Evolutionary conservation across 1,140 invertebrate species (phyloP), one percentile per base, ranked within the genome.

Genomic region (Pachyrhynchus sulphureomaculatus): DNA sequence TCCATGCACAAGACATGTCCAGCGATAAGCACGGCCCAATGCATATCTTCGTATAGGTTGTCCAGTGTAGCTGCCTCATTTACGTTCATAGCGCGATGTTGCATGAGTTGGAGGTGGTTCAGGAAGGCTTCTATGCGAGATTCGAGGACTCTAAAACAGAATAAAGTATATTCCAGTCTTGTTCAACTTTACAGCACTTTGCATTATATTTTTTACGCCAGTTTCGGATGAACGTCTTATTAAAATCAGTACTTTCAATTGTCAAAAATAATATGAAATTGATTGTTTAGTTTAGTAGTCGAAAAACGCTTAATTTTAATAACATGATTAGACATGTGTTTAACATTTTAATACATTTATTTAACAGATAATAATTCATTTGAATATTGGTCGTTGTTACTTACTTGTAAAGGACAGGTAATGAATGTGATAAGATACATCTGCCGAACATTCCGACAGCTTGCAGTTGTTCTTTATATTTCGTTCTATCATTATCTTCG

Each of bases 11-110:
- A 73, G 1, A 88, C 78, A 75, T 89, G 82, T 80, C 91, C 90
- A 60, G 88, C 79, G 51, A 94, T 86, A 56, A 96, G 81, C 2
- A 95, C 74, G 15, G 92, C 81, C 93, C 93, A 96, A 75, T 95
- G 92, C 1, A 96, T 75, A 79, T 96, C 92, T 79, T 96, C 92
- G 75, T 89, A 90, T 0, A 91, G 68, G 62, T 78, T 81, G 58
- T 83, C 78, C 9, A 92, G 70, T 48, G 76, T 70, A 12, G 72
- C 72, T 0, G 81, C 80, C 47, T 83, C 81, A 26, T 80, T 80
- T 9, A 81, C 79, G 21, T 79, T 83, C 66, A 83, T 75, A 32
- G 81, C 78, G 37, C 83, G 76, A 73, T 78, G 81, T 69, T 84
- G 80, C 79, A 87, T 81, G 58, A 81, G 72, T 64, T 88, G 86